Base-by-base conservation (phyloP, 2,888 invertebrate species). In the Pammene aurita region DNA sequence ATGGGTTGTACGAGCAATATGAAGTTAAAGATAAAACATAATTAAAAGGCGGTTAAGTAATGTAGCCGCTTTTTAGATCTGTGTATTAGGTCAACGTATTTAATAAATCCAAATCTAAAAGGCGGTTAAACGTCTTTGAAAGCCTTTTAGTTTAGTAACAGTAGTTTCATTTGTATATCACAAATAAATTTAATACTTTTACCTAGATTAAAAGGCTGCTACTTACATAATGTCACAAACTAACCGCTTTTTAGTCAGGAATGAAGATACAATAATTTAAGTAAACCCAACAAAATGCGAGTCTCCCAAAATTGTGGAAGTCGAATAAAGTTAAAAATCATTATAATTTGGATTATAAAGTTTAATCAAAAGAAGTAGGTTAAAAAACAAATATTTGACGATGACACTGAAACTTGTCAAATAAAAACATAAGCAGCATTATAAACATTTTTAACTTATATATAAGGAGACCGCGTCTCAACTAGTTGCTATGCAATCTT, bases 221-320 rank as follows among this genome's bases (percentile, higher is more conserved):
- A 46, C 5, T 4, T 46, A 2, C 46, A 46, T 2, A 46, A 46
- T n/a, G n/a, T 5, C 1, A n/a, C 5, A 4, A 4, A 46, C 2
- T 46, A 46, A 46, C 46, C 7, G 46, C 46, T 46, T 46, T 46
- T 46, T 46, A n/a, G n/a, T 46, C n/a, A n/a, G n/a, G n/a, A 46
- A 5, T 46, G 7, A 13, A 1, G 5, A n/a, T n/a, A 7, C 11
- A 46, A 4, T n/a, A 46, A 2, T 46, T 46, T n/a, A 4, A 13
- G n/a, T 5, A 6, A 14, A n/a, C 2, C n/a, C n/a, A 2, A 7
- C n/a, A 14, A 46, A n/a, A n/a, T 46, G n/a, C n/a, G n/a, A n/a
- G n/a, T n/a, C 46, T 42, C 2, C 10, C 2, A 46, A n/a, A 46
- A 46, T 13, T 46, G 5, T 7, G 4, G 14, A n/a, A 46, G 41